Evolutionary conservation across 2,888 invertebrate genomes (phyloP).

Genomic region (Dryobotodes eremita): DNA sequence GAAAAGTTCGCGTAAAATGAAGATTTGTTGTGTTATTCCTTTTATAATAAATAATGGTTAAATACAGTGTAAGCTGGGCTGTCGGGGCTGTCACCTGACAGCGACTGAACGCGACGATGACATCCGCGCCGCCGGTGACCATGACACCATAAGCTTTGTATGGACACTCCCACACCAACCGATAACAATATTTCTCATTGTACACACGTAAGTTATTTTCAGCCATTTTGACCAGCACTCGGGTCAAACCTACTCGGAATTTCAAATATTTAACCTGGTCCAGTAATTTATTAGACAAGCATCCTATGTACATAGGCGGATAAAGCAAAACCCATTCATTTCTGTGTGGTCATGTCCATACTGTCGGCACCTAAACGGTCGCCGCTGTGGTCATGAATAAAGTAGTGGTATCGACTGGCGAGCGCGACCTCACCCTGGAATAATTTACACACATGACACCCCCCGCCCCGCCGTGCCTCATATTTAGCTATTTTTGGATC

Average conservation of each 20-base stretch:
- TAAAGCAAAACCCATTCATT: constrained; percentile 60
- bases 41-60: constrained; percentile 49
- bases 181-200: constrained; percentile 44
- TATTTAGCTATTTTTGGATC: constrained; percentile 80
- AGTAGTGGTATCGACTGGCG: constrained; percentile 87
- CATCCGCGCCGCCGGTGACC: constrained; percentile 70
- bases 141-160: constrained; percentile 74
- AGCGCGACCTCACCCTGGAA: constrained; percentile 82
- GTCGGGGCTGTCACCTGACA: constrained; percentile 66
- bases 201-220: constrained; percentile 27
- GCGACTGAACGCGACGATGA: constrained; percentile 78
- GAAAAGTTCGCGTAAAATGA: constrained; percentile 55
- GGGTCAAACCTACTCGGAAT: not conserved
- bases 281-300: constrained; percentile 31
- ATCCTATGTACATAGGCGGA: constrained; percentile 38
- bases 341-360: constrained; percentile 75
- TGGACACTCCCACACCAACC: constrained; percentile 73
- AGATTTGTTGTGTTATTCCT: constrained; percentile 54
- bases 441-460: constrained; percentile 86
- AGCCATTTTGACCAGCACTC: not conserved
- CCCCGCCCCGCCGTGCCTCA: constrained; percentile 66
- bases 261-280: constrained; percentile 25
- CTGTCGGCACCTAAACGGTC: constrained; percentile 79
- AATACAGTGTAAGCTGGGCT: constrained; percentile 59
- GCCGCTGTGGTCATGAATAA: constrained; percentile 87